phyloP scores from a whole-genome alignment of 2,888 invertebrate species.

The Protophormia terraenovae region DNA sequence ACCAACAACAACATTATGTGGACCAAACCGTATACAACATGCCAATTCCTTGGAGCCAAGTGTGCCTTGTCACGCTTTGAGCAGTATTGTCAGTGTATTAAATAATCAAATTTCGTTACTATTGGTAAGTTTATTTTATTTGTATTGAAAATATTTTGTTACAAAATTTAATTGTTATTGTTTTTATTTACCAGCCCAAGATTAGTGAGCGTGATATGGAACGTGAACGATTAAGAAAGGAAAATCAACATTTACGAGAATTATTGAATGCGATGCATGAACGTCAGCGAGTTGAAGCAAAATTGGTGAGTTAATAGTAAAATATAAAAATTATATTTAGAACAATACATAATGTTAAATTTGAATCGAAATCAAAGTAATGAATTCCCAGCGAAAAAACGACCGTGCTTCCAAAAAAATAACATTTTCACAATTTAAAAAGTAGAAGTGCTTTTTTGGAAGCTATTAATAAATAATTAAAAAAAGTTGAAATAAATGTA shows the following conservation, averaged over 20 bases:
- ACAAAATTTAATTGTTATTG: neutral
- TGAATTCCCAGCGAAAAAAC: no score
- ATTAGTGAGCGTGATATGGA: conserved; percentile 89
- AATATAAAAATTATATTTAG: neutral
- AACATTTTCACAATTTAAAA: no score
- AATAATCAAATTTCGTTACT: conserved; percentile 87
- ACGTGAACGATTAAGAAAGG: conserved; percentile 87
- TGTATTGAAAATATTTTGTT: neutral
- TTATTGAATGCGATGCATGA: conserved; percentile 85
- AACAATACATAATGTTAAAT: no score
- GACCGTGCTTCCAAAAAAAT: no score
- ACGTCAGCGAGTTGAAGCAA: conserved; percentile 80
- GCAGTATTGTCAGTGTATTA: conserved; percentile 85
- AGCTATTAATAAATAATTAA: no score
- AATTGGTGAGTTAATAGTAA: conserved; percentile 72
- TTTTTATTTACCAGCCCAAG: conserved; percentile 84
- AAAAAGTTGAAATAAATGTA: no score
- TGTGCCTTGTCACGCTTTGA: conserved; percentile 84
- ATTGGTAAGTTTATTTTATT: conserved; percentile 82
- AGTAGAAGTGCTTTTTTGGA: no score
- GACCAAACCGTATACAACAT: conserved; percentile 81
- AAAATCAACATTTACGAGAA: conserved; percentile 87
- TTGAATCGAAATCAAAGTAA: no score
- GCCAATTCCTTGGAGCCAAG: conserved; percentile 82
- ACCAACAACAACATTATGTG: conserved; percentile 73